Percentiles rank a stretch among this genome's conserved stretches.
Conservation (phyloP, 1,140 invertebrate genomes). For the Oncopeltus fasciatus region DNA sequence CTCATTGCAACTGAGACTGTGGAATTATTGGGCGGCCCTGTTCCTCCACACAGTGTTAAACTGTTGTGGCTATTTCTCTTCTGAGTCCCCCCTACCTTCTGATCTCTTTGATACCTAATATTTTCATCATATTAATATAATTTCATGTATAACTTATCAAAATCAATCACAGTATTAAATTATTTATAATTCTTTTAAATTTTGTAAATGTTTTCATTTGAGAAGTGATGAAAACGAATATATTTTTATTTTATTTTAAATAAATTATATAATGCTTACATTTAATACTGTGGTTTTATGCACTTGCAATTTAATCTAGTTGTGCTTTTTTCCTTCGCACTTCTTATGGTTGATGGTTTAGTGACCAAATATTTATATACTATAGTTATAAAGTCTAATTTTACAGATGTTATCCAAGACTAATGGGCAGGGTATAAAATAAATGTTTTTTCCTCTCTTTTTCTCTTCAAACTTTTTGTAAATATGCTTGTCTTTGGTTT, state of each 20-base stretch:
- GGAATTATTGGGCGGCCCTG: background rate
- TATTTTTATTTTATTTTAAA: background rate
- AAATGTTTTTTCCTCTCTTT: no score
- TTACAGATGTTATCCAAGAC: no score
- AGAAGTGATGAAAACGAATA: background rate
- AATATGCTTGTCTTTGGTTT: no score
- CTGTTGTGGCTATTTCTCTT: background rate
- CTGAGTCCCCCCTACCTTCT: conserved; percentile 21
- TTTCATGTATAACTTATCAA: background rate
- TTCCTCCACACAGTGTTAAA: background rate
- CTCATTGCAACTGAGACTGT: background rate
- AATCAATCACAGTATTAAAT: background rate
- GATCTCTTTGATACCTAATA: conserved; percentile 18
- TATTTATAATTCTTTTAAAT: no score
- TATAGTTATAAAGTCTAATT: no score
- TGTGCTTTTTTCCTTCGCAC: background rate
- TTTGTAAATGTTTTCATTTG: no score
- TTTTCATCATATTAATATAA: conserved; percentile 8
- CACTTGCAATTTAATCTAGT: background rate
- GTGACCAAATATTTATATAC: no score
- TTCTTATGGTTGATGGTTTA: no score
- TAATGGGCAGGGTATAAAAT: no score
- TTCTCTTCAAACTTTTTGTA: no score
- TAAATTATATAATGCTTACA: background rate
- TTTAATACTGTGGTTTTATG: background rate